A percentile compares a stretch with the other conserved stretches of the same genome.
Evolutionary conservation across 2,888 invertebrate species (phyloP).

Genomic region (Chrysolina haemoptera): DNA sequence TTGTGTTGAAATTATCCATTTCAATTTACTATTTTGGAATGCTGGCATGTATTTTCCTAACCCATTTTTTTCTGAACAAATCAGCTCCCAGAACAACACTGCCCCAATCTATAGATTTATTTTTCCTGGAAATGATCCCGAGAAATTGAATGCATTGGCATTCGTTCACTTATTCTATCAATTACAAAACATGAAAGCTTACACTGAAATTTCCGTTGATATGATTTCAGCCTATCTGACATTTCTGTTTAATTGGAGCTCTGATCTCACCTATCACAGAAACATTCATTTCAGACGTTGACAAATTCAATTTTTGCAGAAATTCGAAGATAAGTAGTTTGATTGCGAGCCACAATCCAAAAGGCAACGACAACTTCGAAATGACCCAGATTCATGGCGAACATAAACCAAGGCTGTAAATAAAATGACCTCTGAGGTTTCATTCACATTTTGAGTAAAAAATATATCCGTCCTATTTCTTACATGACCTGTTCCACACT

Average conservation of each 20-base stretch:
- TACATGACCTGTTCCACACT: too few relatives aligned
- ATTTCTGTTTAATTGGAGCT: not conserved
- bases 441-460: not conserved
- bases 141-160: not conserved
- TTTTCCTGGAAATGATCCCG: not conserved
- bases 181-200: constrained; percentile 23
- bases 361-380: constrained; percentile 22
- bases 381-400: not conserved
- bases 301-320: constrained; percentile 21
- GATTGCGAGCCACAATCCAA: constrained; percentile 25
- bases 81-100: constrained; percentile 31
- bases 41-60: constrained; percentile 22
- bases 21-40: not conserved
- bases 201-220: not conserved
- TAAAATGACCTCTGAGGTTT: constrained; percentile 10
- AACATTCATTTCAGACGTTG: not conserved
- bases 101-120: constrained; percentile 36
- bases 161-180: constrained; percentile 17
- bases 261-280: constrained; percentile 6
- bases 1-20: not conserved
- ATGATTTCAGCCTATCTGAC: not conserved
- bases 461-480: not conserved
- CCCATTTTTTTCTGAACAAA: constrained; percentile 27
- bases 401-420: constrained; percentile 25
- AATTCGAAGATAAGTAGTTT: constrained; percentile 22